These are phyloP conservation scores for honey bee (Apis mellifera) DNA, from an alignment of 1,140 invertebrate genomes.

Conservation along the genomic window DNA sequence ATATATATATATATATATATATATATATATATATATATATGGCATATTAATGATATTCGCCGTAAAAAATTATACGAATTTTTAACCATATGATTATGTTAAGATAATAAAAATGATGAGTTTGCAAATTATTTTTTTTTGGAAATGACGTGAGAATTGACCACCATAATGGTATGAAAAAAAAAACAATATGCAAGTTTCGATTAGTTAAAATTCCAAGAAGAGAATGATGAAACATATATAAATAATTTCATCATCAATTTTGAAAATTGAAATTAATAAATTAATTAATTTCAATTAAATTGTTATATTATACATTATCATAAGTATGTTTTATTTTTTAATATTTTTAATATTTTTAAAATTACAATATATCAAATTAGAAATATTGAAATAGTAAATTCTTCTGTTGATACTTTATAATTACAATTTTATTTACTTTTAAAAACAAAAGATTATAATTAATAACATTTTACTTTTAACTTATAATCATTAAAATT, in stretches of 20 bases:
- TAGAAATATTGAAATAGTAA: background rate
- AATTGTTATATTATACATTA: background rate
- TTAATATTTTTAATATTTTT: background rate
- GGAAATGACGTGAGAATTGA: conserved; percentile 16
- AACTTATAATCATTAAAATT: too few species aligned
- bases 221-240: conserved; percentile 27
- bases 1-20: too few species aligned
- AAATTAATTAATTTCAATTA: background rate
- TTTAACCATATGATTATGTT: background rate
- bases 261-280: background rate
- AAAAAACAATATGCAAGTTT: background rate
- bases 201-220: conserved; percentile 26
- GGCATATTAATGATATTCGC: too few species aligned
- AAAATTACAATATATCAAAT: background rate
- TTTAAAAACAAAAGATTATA: too few species aligned
- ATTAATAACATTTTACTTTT: too few species aligned
- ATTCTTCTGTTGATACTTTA: background rate
- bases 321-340: background rate
- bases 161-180: conserved; percentile 4
- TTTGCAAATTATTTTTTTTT: conserved; percentile 13
- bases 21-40: too few species aligned
- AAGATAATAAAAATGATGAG: conserved; percentile 9
- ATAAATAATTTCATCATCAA: conserved; percentile 5
- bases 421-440: too few species aligned
- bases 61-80: background rate